Conservation (phyloP, 2,113 vertebrate species). For the Hiodon tergisus region DNA sequence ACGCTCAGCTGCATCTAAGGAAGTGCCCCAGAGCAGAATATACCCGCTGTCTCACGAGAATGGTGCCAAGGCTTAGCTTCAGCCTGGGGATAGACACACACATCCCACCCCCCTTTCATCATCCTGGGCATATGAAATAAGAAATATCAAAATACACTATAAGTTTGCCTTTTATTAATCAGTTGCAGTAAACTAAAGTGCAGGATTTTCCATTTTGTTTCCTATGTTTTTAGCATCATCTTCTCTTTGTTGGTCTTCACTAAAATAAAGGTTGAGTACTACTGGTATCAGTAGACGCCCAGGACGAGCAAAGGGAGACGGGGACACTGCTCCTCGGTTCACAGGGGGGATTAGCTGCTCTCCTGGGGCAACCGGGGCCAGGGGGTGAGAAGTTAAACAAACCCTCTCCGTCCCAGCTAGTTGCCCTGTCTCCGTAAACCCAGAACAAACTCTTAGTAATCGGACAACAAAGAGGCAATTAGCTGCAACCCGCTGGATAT, state of each 20-base stretch:
- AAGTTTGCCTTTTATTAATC: no score
- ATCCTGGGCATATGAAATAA: no score
- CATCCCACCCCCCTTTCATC: constrained; percentile 19
- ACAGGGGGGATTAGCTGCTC: constrained; percentile 54
- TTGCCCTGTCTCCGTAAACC: constrained; percentile 46
- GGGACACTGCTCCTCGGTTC: constrained; percentile 51
- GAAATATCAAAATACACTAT: no score
- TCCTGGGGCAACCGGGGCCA: constrained; percentile 47
- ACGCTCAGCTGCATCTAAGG: constrained; percentile 36
- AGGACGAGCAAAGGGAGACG: constrained; percentile 41
- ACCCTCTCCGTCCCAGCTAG: constrained; percentile 40
- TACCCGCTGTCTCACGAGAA: constrained; percentile 38
- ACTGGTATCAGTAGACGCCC: neutral
- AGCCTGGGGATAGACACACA: constrained; percentile 2
- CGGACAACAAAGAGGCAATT: constrained; percentile 71
- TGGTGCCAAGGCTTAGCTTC: constrained; percentile 1
- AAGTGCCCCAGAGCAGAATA: constrained; percentile 44
- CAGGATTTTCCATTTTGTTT: no score
- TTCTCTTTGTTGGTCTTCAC: neutral
- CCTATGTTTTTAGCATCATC: no score
- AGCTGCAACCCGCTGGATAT: constrained; percentile 54
- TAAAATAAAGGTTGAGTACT: neutral
- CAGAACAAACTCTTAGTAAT: constrained; percentile 62
- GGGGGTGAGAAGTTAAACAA: constrained; percentile 57
- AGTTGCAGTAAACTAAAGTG: no score